Conservation (phyloP, 2,113 vertebrate species). For the Chinchilla lanigera region DNA sequence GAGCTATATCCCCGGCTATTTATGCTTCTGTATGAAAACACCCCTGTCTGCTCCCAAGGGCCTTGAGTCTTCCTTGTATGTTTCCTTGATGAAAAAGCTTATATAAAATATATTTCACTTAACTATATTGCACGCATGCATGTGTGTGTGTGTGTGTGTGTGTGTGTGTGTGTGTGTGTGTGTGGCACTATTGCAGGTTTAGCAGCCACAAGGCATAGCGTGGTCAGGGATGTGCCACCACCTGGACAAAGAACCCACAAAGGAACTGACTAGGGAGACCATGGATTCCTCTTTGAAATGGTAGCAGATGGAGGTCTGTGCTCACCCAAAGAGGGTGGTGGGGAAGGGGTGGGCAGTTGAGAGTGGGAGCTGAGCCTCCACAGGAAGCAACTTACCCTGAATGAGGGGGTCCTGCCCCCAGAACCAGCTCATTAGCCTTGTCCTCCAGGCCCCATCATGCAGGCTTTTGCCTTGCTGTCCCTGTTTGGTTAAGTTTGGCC, state of each 20-base stretch:
- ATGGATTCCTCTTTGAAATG: neutral
- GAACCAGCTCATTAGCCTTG: neutral
- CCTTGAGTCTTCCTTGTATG: neutral
- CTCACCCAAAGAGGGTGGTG: neutral
- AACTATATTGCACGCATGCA: neutral
- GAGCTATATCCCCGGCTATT: too few relatives aligned
- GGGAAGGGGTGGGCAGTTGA: neutral
- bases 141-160: too few relatives aligned
- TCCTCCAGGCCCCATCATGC: neutral
- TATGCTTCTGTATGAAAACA: slow-evolving; percentile 66
- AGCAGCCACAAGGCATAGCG: neutral
- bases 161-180: too few relatives aligned
- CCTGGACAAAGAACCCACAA: neutral
- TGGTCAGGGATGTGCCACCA: neutral
- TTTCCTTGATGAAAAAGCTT: slow-evolving; percentile 45
- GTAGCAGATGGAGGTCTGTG: neutral
- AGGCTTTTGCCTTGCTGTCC: neutral
- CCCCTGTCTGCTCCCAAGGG: neutral
- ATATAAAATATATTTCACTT: slow-evolving; percentile 67
- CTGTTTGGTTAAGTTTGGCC: neutral
- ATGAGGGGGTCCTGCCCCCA: neutral
- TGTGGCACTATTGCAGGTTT: neutral
- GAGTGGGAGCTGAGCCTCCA: neutral
- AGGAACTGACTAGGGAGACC: too few relatives aligned
- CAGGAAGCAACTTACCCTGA: neutral